A percentile compares a stretch with the other conserved stretches of the same genome.
These are phyloP conservation scores for Napeogenes sylphis DNA, from an alignment of 2,888 invertebrate genomes.

Conservation along the genomic window DNA sequence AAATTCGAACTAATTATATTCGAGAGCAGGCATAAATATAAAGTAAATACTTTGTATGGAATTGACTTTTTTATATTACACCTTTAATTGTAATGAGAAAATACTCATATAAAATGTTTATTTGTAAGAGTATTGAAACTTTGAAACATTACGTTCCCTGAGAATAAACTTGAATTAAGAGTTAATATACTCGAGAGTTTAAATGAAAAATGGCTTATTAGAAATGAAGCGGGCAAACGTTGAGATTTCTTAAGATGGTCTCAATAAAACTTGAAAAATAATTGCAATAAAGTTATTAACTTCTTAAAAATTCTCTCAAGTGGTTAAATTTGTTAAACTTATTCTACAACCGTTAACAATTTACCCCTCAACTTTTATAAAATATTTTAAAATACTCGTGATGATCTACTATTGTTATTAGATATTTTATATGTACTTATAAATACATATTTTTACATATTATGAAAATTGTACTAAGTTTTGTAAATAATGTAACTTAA, in stretches of 20 bases:
- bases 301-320: neutral
- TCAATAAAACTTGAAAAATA: slow-evolving; percentile 4
- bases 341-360: neutral
- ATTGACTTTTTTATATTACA: too few relatives aligned
- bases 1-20: too few relatives aligned
- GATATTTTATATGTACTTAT: too few relatives aligned
- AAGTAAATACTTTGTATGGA: too few relatives aligned
- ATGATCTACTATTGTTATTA: too few relatives aligned
- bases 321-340: slow-evolving; percentile 2
- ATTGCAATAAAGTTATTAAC: slow-evolving; percentile 1
- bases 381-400: neutral
- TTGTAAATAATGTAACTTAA: too few relatives aligned
- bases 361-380: neutral
- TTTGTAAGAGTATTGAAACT: neutral
- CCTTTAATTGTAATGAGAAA: too few relatives aligned
- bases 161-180: neutral
- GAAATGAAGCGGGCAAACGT: neutral
- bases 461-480: too few relatives aligned
- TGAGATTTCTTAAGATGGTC: slow-evolving; percentile 6
- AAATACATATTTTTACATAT: too few relatives aligned
- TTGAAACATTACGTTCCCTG: neutral
- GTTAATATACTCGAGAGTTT: neutral
- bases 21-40: too few relatives aligned
- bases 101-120: too few relatives aligned
- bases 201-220: slow-evolving; percentile 3